Conservation (phyloP, 2,113 vertebrate genomes). For the Nesoenas mayeri region DNA sequence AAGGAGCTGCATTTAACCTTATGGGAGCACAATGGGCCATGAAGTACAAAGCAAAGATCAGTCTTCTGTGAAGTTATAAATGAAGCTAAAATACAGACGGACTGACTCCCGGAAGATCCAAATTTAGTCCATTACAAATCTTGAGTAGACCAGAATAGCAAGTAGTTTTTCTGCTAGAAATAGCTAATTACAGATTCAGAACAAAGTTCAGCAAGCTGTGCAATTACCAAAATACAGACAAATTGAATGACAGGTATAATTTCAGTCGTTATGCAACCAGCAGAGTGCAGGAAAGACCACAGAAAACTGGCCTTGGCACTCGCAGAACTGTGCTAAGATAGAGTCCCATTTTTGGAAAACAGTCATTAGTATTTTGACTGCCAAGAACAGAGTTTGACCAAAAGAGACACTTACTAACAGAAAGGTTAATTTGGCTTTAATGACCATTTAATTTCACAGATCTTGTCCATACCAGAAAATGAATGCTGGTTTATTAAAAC, state of each 20-base stretch:
- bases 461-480: background rate
- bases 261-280: background rate
- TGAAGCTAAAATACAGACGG: conserved; percentile 33
- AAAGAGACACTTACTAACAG: background rate
- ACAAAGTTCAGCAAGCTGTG: conserved; percentile 39
- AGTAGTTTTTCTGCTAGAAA: conserved; percentile 43
- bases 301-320: background rate
- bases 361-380: background rate
- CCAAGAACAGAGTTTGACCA: background rate
- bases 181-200: conserved; percentile 33
- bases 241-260: conserved; percentile 17
- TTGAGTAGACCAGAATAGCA: conserved; percentile 28
- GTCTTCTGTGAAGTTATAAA: conserved; percentile 23
- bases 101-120: conserved; percentile 39
- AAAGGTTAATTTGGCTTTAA: background rate
- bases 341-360: background rate
- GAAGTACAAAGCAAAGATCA: conserved; percentile 49
- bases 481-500: background rate
- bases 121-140: conserved; percentile 36
- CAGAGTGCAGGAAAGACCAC: background rate
- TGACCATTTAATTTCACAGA: background rate
- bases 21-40: conserved; percentile 27
- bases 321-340: background rate
- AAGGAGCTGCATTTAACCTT: conserved; percentile 14
- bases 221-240: conserved; percentile 43